Evolutionary conservation across 30 jellyfish, hydroid and myxozoan genomes (phyloP).

Genomic region (Hydra vulgaris): DNA sequence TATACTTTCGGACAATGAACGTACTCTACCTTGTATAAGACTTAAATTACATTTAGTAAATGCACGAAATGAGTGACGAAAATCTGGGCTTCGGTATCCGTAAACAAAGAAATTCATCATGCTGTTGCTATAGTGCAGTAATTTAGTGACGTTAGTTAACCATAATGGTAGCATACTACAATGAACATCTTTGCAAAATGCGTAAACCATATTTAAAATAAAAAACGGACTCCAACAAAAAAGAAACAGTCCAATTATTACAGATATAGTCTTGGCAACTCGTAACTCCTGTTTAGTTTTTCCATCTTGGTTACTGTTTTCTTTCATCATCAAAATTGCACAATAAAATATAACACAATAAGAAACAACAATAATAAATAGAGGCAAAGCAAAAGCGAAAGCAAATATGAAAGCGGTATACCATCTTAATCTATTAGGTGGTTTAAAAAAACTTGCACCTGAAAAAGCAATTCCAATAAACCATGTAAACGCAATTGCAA

Average conservation of each 20-base stretch:
- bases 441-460: background rate
- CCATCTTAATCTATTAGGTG: conserved; percentile 1
- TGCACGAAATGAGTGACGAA: conserved; percentile 60
- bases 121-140: conserved; percentile 60
- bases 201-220: conserved; percentile 34
- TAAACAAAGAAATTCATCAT: conserved; percentile 84
- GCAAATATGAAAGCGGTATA: too few relatives aligned
- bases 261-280: conserved; percentile 68
- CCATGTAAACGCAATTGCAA: conserved; percentile 63
- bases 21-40: background rate
- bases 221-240: conserved; percentile 88
- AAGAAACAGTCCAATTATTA: conserved; percentile 58
- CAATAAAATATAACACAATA: conserved; percentile 43
- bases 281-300: conserved; percentile 51
- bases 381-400: conserved; percentile 56
- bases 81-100: conserved; percentile 85
- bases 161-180: conserved; percentile 19
- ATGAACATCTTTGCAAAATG: conserved; percentile 30
- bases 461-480: conserved; percentile 31
- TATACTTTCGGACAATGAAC: too few relatives aligned
- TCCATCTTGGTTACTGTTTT: too few relatives aligned
- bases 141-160: conserved; percentile 27
- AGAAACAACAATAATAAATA: conserved; percentile 31
- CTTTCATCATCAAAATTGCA: conserved; percentile 41
- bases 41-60: background rate